Evolutionary conservation across 1,140 invertebrate species (phyloP), one percentile per base, ranked within the genome.

Genomic region (Diuraphis noxia): DNA sequence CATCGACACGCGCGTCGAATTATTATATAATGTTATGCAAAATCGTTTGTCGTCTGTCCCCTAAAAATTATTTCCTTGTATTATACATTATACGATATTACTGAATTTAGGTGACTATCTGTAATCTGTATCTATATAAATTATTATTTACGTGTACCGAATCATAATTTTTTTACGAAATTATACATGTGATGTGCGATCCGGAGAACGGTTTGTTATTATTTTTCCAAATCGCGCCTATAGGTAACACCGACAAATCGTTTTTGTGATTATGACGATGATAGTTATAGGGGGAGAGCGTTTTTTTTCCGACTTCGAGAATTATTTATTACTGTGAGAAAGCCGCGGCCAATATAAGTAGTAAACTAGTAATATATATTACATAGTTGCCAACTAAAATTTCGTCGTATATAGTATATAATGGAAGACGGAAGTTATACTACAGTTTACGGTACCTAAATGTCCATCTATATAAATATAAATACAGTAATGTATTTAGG

Each of bases 281-380:
- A 49, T 86, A 7, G 34, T 86, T 38, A 7, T n/a, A n/a, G n/a
- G 43, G 85, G 43, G 85, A 9, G 46, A 13, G 40, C 4, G 21
- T 23, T 82, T 43, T 41, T 46, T 43, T 43, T 43, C 19, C n/a
- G n/a, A n/a, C 85, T 34, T n/a, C 17, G 13, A 52, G 56, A 38
- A 52, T 86, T 52, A 38, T 86, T 86, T 86, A 86, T 52, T 19
- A 86, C 46, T 86, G 85, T 86, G 85, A 86, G 85, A 86, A 86
- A 25, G 7, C 40, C 85, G 43, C 43, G 30, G 30, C 7, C 84
- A 30, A 56, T 56, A 4, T 30, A 30, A 10, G 10, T 36, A 77
- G n/a, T n/a, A n/a, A n/a, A n/a, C n/a, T 77, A 34, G 13, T 46
- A 1, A 46, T 46, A 21, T 77, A 34, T 19, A 17, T 36, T 21